phyloP scores from a whole-genome alignment of 2,113 vertebrate genomes.

The Lonchura striata region DNA sequence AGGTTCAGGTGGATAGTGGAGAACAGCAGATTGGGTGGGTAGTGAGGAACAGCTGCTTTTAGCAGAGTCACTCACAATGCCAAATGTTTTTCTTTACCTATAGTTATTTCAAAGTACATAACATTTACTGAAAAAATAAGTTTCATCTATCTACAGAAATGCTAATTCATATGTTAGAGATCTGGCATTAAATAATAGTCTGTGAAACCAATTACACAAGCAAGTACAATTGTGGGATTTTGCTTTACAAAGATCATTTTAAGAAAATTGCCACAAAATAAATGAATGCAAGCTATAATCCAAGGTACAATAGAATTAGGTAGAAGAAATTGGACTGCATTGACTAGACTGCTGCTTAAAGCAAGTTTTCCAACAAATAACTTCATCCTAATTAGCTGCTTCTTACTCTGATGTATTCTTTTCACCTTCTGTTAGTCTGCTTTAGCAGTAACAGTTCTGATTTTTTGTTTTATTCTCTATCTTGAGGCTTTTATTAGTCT shows the following conservation, averaged over 20 bases:
- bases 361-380: not conserved
- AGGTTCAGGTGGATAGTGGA: not conserved
- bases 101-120: not conserved
- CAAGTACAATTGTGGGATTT: not conserved
- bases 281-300: not conserved
- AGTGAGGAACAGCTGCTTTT: not conserved
- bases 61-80: not conserved
- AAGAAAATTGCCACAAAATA: not conserved
- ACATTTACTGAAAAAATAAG: not conserved
- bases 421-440: not conserved
- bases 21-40: not conserved
- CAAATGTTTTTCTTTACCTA: not conserved
- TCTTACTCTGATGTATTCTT: not conserved
- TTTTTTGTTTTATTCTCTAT: not conserved
- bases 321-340: not conserved
- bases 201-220: not conserved
- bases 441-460: not conserved
- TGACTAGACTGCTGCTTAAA: not conserved
- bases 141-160: not conserved
- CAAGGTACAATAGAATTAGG: not conserved
- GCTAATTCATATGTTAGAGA: not conserved
- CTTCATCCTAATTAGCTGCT: not conserved
- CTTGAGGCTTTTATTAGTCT: not conserved
- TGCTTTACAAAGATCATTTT: not conserved
- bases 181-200: not conserved